Evolutionary conservation across 1,140 invertebrate genomes (phyloP).

Genomic region (Atopsyche davidsoni): DNA sequence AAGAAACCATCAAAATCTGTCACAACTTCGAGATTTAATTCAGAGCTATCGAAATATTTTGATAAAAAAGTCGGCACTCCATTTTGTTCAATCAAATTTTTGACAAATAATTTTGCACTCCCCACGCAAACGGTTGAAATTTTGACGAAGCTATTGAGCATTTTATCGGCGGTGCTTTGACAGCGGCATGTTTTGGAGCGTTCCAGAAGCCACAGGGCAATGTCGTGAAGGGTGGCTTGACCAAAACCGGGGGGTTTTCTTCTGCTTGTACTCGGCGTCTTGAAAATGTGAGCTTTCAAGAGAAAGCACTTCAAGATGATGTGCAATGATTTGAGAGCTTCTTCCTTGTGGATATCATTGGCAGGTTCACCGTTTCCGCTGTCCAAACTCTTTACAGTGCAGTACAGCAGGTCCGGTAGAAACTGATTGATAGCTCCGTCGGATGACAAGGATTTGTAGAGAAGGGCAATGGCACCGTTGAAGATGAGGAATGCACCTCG

Average conservation of each 20-base stretch:
- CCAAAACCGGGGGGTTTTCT: slow-evolving; percentile 19
- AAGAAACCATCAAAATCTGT: background rate
- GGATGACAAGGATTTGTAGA: slow-evolving; percentile 18
- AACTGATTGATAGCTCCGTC: slow-evolving; percentile 24
- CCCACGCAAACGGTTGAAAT: background rate
- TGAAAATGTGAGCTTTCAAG: slow-evolving; percentile 16
- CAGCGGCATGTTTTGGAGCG: slow-evolving; percentile 10
- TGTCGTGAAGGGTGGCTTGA: slow-evolving; percentile 13
- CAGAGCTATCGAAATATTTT: slow-evolving; percentile 14
- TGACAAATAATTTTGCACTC: background rate
- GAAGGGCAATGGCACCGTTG: slow-evolving; percentile 5
- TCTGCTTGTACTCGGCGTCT: slow-evolving; percentile 1
- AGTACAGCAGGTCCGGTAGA: slow-evolving; percentile 21
- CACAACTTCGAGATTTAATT: background rate
- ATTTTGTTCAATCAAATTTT: slow-evolving; percentile 10
- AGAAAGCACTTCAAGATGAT: slow-evolving; percentile 18
- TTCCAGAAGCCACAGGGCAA: slow-evolving; percentile 20
- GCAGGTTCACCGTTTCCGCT: background rate
- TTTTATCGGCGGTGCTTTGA: slow-evolving; percentile 3
- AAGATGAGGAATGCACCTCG: slow-evolving; percentile 22
- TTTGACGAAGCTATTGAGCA: slow-evolving; percentile 15
- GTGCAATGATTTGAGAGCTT: slow-evolving; percentile 17
- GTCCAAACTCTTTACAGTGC: slow-evolving; percentile 20
- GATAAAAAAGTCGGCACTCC: slow-evolving; percentile 4
- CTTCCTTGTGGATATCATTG: background rate